Conservation (phyloP, 2,113 vertebrate genomes). For the Mohoua ochrocephala region DNA sequence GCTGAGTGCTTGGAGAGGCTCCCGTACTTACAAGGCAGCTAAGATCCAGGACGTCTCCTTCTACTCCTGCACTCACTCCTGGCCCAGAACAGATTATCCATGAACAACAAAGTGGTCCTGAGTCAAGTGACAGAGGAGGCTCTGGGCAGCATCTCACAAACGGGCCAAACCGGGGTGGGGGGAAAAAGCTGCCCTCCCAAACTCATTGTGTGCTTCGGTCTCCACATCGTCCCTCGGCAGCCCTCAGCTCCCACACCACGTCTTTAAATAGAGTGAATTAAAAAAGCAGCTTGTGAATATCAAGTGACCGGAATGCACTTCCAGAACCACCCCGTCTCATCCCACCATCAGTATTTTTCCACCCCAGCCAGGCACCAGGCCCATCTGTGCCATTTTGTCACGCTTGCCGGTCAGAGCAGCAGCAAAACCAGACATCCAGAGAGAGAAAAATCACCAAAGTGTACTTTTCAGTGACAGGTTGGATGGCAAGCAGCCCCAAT, state of each 20-base stretch:
- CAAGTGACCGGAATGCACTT: background rate
- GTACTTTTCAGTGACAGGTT: background rate
- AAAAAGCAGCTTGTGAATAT: background rate
- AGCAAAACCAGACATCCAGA: background rate
- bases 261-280: background rate
- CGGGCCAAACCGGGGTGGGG: fast-evolving
- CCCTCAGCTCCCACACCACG: background rate
- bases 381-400: background rate
- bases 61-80: background rate
- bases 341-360: background rate
- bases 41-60: background rate
- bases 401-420: background rate
- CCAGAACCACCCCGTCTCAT: background rate
- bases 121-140: background rate
- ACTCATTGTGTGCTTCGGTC: background rate
- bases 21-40: background rate
- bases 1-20: background rate
- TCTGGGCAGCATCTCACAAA: background rate
- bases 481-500: background rate
- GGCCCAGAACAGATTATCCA: background rate
- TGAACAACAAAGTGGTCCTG: background rate
- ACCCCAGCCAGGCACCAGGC: background rate
- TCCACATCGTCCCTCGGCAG: background rate
- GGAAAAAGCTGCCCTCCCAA: background rate
- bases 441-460: background rate